These are phyloP conservation scores for Spondyliosoma cantharus DNA, from an alignment of 2,797 vertebrate species.

Conservation along the genomic window DNA sequence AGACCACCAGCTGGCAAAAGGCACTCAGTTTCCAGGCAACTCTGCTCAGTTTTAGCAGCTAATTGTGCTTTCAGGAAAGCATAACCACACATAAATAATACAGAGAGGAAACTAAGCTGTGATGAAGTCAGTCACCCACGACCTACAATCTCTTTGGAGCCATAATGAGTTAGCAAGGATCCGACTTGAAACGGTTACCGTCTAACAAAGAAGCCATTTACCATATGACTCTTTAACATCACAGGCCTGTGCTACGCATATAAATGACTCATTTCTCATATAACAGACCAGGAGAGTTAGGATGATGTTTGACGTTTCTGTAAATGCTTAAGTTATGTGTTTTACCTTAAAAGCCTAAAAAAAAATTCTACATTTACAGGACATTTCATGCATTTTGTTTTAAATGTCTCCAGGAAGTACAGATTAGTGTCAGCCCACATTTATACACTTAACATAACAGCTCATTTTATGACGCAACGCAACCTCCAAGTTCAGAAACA, in stretches of 20 bases:
- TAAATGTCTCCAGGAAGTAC: slow-evolving; percentile 24
- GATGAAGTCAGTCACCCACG: slow-evolving; percentile 67
- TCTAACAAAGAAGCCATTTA: slow-evolving; percentile 43
- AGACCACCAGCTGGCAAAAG: slow-evolving; percentile 67
- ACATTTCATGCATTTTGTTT: slow-evolving; percentile 3
- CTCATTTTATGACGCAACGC: slow-evolving; percentile 37
- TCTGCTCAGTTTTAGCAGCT: slow-evolving; percentile 68
- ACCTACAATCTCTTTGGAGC: slow-evolving; percentile 61
- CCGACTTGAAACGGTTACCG: slow-evolving; percentile 41
- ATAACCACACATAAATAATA: slow-evolving; percentile 72
- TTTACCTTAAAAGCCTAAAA: slow-evolving; percentile 11
- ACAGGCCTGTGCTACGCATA: background rate
- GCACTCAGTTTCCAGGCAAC: slow-evolving; percentile 76
- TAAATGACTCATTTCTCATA: slow-evolving; percentile 12
- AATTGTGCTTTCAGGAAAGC: slow-evolving; percentile 75
- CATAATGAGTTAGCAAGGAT: slow-evolving; percentile 46
- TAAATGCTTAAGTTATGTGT: background rate
- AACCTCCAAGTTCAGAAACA: slow-evolving; percentile 23
- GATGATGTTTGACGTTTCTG: background rate
- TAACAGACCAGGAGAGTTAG: background rate
- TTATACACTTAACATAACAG: slow-evolving; percentile 36
- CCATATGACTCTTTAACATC: slow-evolving; percentile 36
- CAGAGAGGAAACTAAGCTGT: slow-evolving; percentile 70
- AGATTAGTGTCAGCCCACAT: slow-evolving; percentile 11
- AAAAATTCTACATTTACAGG: background rate